Evolutionary conservation across 2,797 vertebrate species (phyloP), one percentile per base, ranked within the genome.

Genomic region (Bucorvus abyssinicus): DNA sequence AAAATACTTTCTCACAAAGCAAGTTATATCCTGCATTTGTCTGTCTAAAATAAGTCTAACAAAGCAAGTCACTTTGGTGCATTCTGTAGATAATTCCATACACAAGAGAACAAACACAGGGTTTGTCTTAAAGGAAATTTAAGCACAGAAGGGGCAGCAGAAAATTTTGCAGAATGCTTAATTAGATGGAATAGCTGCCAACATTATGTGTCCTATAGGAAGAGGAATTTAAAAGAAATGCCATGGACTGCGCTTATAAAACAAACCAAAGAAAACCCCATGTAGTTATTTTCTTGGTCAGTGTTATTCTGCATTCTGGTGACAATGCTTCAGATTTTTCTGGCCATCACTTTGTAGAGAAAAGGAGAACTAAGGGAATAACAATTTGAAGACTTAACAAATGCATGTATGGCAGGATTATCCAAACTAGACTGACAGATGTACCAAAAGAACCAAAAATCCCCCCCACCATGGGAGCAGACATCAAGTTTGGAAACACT

Each of bases 21-120:
- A 85, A 87, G 57, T 87, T 74, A 94, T 9, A 89, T 87, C 84
- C 90, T 95, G 78, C 60, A 76, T 89, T 94, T 94, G 70, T 84
- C 73, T 77, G 34, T 38, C 56, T 78, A 68, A 82, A 80, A 44
- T 22, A 81, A 77, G 45, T 60, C 64, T 70, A 77, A 94, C 88
- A 93, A 77, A 89, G 75, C 57, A 75, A 84, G 64, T 82, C 65
- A 67, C 36, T 90, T 71, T 42, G 64, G 89, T 10, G 3, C 38
- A 34, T 90, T 67, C 75, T 77, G 34, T 56, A 59, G 70, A 38
- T 49, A 49, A 77, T 60, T 94, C 56, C 34, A 68, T 17, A 55
- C 38, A 68, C n/a, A 68, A 70, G 12, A 73, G 64, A 84, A 89
- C 42, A 95, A 70, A 78, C 27, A 38, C 34, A 59, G 60, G 45